Percentiles rank a stretch among this genome's conserved stretches.
Evolutionary conservation across 2,797 vertebrate genomes (phyloP).

Genomic region (Sus cebifrons): DNA sequence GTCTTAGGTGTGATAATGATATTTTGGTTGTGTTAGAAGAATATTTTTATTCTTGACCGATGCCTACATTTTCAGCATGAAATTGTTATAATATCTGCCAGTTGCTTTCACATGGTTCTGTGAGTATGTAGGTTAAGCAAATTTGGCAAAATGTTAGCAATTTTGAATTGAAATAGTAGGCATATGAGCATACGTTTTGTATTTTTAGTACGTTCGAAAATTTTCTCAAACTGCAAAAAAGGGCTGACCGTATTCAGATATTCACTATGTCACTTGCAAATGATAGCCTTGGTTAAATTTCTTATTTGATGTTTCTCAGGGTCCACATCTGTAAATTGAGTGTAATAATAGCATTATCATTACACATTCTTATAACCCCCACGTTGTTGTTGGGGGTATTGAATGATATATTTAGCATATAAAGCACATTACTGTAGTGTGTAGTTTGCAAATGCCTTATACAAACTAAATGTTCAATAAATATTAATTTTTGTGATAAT

Average conservation of each 20-base stretch:
- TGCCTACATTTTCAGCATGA: slow-evolving; percentile 40
- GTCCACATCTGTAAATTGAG: background rate
- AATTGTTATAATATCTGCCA: background rate
- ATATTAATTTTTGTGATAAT: background rate
- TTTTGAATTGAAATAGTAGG: slow-evolving; percentile 35
- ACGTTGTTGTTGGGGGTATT: background rate
- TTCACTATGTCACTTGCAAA: background rate
- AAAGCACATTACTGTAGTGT: background rate
- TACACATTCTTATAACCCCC: too few relatives aligned
- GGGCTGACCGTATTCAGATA: background rate
- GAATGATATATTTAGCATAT: background rate
- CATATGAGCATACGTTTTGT: background rate
- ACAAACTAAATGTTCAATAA: background rate
- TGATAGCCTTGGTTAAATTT: background rate
- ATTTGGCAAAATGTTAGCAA: slow-evolving; percentile 4
- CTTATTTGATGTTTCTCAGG: background rate
- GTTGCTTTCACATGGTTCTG: background rate
- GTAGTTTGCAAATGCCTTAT: background rate
- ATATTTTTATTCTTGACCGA: slow-evolving; percentile 44
- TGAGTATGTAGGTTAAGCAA: background rate
- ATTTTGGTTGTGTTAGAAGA: slow-evolving; percentile 26
- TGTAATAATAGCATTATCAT: background rate
- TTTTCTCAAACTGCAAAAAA: background rate
- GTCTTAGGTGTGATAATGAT: background rate
- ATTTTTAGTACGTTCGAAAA: slow-evolving; percentile 27